Base-by-base conservation (phyloP, 2,888 invertebrate species). In the Biston stratarius region DNA sequence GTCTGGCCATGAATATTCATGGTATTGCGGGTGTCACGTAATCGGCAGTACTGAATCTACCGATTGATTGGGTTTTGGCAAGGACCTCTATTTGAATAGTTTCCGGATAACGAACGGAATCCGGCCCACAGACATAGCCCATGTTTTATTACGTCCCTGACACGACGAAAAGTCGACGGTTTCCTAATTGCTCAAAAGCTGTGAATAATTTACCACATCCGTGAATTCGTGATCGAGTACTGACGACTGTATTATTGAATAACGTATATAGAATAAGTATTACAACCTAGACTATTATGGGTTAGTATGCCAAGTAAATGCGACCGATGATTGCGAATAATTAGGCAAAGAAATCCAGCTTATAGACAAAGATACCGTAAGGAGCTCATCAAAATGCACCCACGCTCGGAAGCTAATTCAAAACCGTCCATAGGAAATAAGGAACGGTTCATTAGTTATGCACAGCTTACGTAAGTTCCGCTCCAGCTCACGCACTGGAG, bases 1-100 rank as follows among this genome's bases (percentile, higher is more conserved):
- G 77, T 79, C 81, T 77, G 72, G 79, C 84, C 84, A 92, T 92
- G 88, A 88, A 92, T 92, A 92, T 92, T 89, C 83, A 91, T 88
- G 77, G 68, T 77, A 84, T 82, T 88, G 87, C 87, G 72, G 79
- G 77, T 79, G 81, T 85, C 85, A 86, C 86, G 85, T 89, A 89
- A 90, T 89, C 83, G 81, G 77, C 77, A 78, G 77, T 74, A 71
- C 76, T 72, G 79, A 78, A 81, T 81, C 83, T 79, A 77, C 75
- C 75, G 78, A 78, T 82, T 88, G 87, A 87, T 88, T 86, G 84
- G 77, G 76, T 79, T 80, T 78, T 74, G 76, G 78, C 75, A 73
- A 68, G 71, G 74, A 74, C 74, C 78, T 75, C 74, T 80, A 78
- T 80, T 82, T 80, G 81, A 79, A 74, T 71, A 63, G 70, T 69